phyloP scores from a whole-genome alignment of 2,888 invertebrate species.

The Machimus atricapillus region DNA sequence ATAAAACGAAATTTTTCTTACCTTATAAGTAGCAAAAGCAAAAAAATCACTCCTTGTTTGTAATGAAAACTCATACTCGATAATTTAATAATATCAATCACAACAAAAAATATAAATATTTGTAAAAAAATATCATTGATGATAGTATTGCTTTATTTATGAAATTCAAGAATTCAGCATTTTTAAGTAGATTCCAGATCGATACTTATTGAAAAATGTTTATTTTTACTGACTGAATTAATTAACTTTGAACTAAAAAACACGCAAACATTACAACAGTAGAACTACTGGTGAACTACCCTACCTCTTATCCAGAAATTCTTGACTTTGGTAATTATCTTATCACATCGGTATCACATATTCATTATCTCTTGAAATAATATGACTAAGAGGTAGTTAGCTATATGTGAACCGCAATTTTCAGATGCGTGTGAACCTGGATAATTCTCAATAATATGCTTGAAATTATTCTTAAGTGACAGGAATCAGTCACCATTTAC shows the following conservation, averaged over 20 bases:
- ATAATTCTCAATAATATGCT: background rate
- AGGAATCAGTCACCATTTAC: background rate
- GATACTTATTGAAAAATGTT: background rate
- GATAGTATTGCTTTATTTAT: background rate
- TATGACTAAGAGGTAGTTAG: background rate
- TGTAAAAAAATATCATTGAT: background rate
- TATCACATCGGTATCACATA: background rate
- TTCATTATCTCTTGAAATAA: background rate
- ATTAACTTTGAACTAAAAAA: background rate
- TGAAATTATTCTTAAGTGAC: background rate
- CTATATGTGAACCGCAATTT: background rate
- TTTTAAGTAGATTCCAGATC: background rate
- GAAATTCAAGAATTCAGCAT: background rate
- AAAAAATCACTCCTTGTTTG: conserved; percentile 59
- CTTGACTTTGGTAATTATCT: background rate
- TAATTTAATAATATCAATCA: background rate
- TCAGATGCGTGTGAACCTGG: background rate
- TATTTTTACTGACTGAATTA: background rate
- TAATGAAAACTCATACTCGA: conserved; percentile 53
- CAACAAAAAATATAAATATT: background rate
- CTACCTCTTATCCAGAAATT: background rate
- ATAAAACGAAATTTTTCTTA: conserved; percentile 49
- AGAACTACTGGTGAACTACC: background rate
- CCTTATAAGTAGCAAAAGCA: conserved; percentile 59
- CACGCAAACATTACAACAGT: background rate